Percentiles rank a stretch among this genome's conserved stretches.
phyloP scores from a whole-genome alignment of 2,113 vertebrate genomes.

The Pipa parva region DNA sequence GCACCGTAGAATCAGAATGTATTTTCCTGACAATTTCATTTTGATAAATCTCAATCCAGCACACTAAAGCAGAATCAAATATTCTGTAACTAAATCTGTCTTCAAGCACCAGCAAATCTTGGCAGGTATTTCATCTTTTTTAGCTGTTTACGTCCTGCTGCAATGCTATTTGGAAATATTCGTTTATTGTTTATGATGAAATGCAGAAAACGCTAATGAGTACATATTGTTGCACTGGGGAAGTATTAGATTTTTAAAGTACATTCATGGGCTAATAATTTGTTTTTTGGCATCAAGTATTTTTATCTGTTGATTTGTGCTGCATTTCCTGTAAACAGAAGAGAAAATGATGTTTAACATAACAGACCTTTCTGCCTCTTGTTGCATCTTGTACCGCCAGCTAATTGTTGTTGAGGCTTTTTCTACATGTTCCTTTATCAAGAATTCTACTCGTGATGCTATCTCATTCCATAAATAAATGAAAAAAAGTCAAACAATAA shows the following conservation, averaged over 20 bases:
- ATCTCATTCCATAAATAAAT: background rate
- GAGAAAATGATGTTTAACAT: background rate
- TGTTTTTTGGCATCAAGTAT: background rate
- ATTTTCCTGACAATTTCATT: background rate
- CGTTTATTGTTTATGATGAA: background rate
- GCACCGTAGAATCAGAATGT: no score
- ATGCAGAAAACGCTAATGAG: background rate
- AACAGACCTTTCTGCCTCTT: background rate
- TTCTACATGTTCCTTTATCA: background rate
- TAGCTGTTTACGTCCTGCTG: background rate
- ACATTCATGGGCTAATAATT: background rate
- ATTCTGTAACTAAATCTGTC: background rate
- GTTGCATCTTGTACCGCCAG: background rate
- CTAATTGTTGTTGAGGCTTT: background rate
- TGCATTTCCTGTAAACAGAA: background rate
- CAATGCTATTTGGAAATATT: background rate
- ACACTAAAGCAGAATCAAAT: background rate
- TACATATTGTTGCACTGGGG: background rate
- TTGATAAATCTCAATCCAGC: background rate
- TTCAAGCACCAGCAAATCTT: background rate
- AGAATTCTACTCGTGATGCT: background rate
- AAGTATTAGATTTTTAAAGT: background rate
- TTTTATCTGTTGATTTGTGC: background rate
- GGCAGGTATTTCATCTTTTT: background rate
- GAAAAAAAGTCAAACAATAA: background rate